phyloP scores from a whole-genome alignment of 1,140 invertebrate genomes.

The Drosophila lacteicornis region DNA sequence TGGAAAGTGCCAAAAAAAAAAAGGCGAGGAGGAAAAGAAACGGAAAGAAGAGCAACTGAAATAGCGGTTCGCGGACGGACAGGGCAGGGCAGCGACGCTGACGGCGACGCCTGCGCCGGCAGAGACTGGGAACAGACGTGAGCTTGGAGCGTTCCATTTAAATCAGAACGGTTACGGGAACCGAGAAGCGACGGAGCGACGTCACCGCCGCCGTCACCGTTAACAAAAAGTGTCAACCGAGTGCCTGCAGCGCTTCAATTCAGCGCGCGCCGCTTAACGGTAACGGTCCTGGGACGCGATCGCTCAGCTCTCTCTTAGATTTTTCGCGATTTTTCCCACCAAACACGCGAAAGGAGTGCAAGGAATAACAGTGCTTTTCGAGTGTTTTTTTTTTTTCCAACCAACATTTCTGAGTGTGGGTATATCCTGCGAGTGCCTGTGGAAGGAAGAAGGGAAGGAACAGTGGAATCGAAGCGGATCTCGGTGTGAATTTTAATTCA shows the following conservation, averaged over 20 bases:
- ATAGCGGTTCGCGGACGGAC: conserved; percentile 20
- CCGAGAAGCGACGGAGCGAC: conserved; percentile 46
- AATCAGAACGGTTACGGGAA: conserved; percentile 60
- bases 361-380: background rate
- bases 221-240: conserved; percentile 76
- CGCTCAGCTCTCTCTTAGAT: conserved; percentile 17
- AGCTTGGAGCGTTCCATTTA: conserved; percentile 77
- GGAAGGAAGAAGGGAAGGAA: background rate
- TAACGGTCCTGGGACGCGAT: conserved; percentile 72
- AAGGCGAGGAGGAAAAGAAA: conserved; percentile 5
- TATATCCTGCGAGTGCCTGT: conserved; percentile 32
- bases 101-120: conserved; percentile 31
- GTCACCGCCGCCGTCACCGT: conserved; percentile 48
- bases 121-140: conserved; percentile 67
- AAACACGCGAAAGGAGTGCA: background rate
- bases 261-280: conserved; percentile 75
- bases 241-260: conserved; percentile 73
- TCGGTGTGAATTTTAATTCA: conserved; percentile 8
- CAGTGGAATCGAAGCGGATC: conserved; percentile 1
- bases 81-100: conserved; percentile 31
- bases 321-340: background rate
- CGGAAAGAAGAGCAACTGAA: conserved; percentile 20
- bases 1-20: conserved; percentile 8
- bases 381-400: conserved; percentile 20
- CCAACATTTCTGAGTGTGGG: conserved; percentile 33